Conservation (phyloP, 2,113 vertebrate genomes). For the Strix aluco region DNA sequence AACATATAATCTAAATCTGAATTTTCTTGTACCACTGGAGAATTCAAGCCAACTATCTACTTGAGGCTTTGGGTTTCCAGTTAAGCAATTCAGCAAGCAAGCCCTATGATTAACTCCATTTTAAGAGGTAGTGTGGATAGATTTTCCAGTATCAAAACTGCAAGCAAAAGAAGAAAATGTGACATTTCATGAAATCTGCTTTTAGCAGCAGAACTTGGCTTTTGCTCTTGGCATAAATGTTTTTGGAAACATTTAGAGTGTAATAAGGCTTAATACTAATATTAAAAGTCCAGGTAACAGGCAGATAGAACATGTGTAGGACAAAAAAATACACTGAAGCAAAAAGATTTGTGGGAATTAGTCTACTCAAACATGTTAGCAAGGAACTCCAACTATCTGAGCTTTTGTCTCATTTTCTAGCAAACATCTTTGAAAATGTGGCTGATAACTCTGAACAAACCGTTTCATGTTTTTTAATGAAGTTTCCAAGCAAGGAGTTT, state of each 20-base stretch:
- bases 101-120: slow-evolving; percentile 67
- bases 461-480: not conserved
- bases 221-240: not conserved
- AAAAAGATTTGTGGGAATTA: not conserved
- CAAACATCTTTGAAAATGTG: not conserved
- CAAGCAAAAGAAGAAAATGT: slow-evolving; percentile 37
- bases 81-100: slow-evolving; percentile 52
- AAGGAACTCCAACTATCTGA: not conserved
- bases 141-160: slow-evolving; percentile 50
- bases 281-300: not conserved
- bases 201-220: not conserved
- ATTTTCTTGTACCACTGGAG: slow-evolving; percentile 2
- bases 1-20: not conserved
- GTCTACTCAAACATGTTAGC: not conserved
- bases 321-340: not conserved
- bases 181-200: not conserved
- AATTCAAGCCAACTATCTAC: slow-evolving; percentile 15
- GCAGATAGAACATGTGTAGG: not conserved
- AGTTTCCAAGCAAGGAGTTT: not conserved
- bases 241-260: not conserved
- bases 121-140: slow-evolving; percentile 56
- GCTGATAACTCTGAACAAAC: not conserved
- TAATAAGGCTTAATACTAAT: not conserved
- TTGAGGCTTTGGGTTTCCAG: slow-evolving; percentile 32
- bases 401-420: not conserved